Percentiles rank a stretch among this genome's conserved stretches.
Conservation (phyloP, 2,797 vertebrate species). For the Margarornis squamiger region DNA sequence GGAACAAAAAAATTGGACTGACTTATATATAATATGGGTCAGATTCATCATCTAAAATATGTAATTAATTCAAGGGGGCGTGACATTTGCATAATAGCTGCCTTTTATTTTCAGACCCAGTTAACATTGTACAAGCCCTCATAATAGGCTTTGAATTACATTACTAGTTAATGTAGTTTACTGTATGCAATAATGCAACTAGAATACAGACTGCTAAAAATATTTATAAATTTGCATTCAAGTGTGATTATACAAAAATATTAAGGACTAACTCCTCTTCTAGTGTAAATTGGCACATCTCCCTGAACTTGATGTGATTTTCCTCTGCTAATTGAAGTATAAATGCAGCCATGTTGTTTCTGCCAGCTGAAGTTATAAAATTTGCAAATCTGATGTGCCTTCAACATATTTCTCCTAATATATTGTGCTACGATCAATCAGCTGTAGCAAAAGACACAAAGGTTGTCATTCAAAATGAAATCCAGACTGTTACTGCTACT, state of each 20-base stretch:
- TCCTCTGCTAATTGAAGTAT: background rate
- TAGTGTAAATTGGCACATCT: background rate
- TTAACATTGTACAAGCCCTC: slow-evolving; percentile 37
- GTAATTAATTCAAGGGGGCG: slow-evolving; percentile 44
- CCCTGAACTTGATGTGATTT: background rate
- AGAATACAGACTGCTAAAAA: background rate
- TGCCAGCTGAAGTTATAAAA: background rate
- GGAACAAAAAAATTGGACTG: background rate
- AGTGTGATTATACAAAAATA: slow-evolving; percentile 8
- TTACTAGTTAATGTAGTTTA: slow-evolving; percentile 30
- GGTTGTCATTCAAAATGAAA: background rate
- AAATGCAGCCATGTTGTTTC: background rate
- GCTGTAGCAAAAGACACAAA: background rate
- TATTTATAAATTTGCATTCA: slow-evolving; percentile 14
- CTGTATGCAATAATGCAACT: background rate
- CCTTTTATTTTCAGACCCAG: slow-evolving; percentile 37
- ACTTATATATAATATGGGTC: background rate
- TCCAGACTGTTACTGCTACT: background rate
- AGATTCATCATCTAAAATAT: slow-evolving; percentile 29
- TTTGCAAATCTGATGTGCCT: background rate
- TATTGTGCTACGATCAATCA: rapidly evolving
- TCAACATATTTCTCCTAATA: background rate
- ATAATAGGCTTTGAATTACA: slow-evolving; percentile 22
- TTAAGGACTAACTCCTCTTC: background rate
- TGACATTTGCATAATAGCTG: slow-evolving; percentile 53